A percentile compares a stretch with the other conserved stretches of the same genome.
These are phyloP conservation scores for Agrypnus murinus DNA, from an alignment of 2,888 invertebrate genomes.

Conservation along the genomic window DNA sequence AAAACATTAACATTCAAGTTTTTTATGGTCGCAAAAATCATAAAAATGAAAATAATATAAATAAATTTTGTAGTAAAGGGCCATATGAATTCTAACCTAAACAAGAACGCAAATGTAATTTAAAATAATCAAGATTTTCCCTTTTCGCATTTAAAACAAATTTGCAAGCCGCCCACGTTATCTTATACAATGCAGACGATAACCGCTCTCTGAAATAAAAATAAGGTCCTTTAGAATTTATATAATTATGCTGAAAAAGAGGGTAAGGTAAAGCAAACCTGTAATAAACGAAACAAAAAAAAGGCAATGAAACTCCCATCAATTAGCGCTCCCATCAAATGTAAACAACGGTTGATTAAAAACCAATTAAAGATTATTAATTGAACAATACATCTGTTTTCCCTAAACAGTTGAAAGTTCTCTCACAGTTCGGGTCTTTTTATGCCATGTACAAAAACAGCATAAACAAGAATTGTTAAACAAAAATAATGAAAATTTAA, in stretches of 20 bases:
- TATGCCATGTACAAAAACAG: too few relatives aligned
- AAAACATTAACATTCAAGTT: not conserved
- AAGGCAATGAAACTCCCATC: not conserved
- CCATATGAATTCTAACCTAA: not conserved
- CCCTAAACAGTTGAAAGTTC: too few relatives aligned
- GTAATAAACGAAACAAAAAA: not conserved
- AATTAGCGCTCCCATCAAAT: not conserved
- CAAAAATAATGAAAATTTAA: too few relatives aligned
- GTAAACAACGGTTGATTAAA: slow-evolving; percentile 3
- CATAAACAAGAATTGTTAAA: too few relatives aligned
- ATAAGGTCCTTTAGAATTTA: not conserved
- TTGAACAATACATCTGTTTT: not conserved
- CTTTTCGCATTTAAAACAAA: not conserved
- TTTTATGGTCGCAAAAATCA: not conserved
- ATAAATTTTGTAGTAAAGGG: too few relatives aligned
- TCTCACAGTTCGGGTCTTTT: too few relatives aligned
- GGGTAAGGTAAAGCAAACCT: not conserved
- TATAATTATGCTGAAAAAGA: not conserved
- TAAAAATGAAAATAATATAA: not conserved
- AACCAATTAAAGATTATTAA: not conserved
- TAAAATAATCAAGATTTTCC: slow-evolving; percentile 7
- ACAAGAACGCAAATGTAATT: not conserved
- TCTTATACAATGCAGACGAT: slow-evolving; percentile 1
- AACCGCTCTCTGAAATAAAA: not conserved
- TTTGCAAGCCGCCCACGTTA: not conserved